Evolutionary conservation across 1,140 invertebrate species (phyloP).

Genomic region (Papilio polytes): DNA sequence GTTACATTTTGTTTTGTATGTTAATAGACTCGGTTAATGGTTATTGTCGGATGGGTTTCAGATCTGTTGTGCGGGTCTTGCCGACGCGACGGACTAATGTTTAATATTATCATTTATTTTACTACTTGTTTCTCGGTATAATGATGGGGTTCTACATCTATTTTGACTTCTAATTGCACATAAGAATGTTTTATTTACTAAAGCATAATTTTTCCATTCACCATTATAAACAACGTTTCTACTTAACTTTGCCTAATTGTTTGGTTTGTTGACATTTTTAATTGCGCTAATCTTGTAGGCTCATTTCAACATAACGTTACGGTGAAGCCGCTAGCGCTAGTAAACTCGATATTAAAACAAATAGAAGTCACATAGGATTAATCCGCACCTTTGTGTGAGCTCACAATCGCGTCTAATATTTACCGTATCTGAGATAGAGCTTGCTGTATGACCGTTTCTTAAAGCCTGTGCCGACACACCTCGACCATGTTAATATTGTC

Average conservation of each 20-base stretch:
- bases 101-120: slow-evolving; percentile 37
- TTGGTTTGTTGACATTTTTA: not conserved
- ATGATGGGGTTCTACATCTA: not conserved
- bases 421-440: slow-evolving; percentile 62
- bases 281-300: slow-evolving; percentile 14
- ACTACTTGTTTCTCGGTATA: slow-evolving; percentile 16
- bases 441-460: slow-evolving; percentile 57
- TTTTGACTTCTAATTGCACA: slow-evolving; percentile 1
- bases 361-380: slow-evolving; percentile 52
- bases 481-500: slow-evolving; percentile 67
- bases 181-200: not conserved
- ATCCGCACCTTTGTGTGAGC: slow-evolving; percentile 54
- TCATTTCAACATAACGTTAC: slow-evolving; percentile 25
- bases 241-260: not conserved
- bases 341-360: slow-evolving; percentile 67
- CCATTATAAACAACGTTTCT: not conserved
- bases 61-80: slow-evolving; percentile 49
- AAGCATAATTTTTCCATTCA: not conserved
- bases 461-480: slow-evolving; percentile 55
- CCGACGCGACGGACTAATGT: slow-evolving; percentile 49
- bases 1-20: slow-evolving; percentile 53
- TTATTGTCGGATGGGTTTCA: slow-evolving; percentile 56
- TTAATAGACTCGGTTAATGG: slow-evolving; percentile 56
- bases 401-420: slow-evolving; percentile 61
- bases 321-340: slow-evolving; percentile 37